Conservation (phyloP, 2,797 vertebrate species). For the Notamacropus eugenii region DNA sequence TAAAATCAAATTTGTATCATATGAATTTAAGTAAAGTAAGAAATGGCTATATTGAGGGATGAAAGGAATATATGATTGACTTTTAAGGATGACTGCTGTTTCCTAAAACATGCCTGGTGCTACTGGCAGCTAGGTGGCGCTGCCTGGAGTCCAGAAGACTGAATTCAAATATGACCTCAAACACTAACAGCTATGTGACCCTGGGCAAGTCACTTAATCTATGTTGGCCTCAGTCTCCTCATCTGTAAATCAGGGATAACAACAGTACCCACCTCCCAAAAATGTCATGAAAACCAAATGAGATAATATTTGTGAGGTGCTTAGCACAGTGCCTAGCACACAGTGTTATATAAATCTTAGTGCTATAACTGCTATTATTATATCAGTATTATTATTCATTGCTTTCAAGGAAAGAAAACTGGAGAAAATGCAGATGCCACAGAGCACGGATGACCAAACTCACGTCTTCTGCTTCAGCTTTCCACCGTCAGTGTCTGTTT, state of each 20-base stretch:
- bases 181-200: background rate
- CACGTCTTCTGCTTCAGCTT: constrained; percentile 99
- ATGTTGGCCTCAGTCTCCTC: background rate
- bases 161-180: background rate
- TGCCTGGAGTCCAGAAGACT: background rate
- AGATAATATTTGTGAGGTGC: background rate
- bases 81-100: background rate
- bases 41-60: background rate
- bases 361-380: background rate
- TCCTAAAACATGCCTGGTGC: background rate
- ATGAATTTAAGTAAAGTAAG: background rate
- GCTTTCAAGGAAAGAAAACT: background rate
- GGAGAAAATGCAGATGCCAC: constrained; percentile 31
- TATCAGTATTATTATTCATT: background rate
- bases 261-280: background rate
- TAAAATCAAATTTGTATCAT: background rate
- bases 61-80: background rate
- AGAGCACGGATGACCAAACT: constrained; percentile 70
- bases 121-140: background rate
- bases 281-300: background rate
- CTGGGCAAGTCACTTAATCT: background rate
- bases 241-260: background rate
- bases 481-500: constrained; percentile 94
- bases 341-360: background rate
- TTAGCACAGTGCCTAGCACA: background rate